phyloP scores from a whole-genome alignment of 2,113 vertebrate genomes.

The Chroicocephalus ridibundus region DNA sequence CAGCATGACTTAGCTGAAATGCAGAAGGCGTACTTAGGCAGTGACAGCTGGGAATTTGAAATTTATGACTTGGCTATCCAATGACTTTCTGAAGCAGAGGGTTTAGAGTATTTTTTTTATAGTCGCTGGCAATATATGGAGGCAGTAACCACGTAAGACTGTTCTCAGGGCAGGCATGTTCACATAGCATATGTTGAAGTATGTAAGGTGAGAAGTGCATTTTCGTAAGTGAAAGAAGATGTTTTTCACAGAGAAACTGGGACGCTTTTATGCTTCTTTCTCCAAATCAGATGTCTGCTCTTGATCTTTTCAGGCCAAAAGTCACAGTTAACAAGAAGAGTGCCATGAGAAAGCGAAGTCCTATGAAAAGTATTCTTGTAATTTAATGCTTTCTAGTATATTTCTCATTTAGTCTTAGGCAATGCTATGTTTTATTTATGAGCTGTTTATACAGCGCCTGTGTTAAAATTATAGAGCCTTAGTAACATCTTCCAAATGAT shows the following conservation, averaged over 20 bases:
- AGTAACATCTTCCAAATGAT: neutral
- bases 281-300: neutral
- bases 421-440: neutral
- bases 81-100: neutral
- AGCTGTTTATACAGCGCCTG: neutral
- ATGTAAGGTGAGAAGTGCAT: neutral
- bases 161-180: neutral
- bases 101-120: neutral
- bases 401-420: neutral
- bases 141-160: neutral
- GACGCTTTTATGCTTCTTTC: neutral
- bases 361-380: neutral
- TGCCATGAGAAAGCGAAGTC: neutral
- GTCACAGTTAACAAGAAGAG: neutral
- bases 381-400: neutral
- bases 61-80: conserved; percentile 3
- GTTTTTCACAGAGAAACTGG: neutral
- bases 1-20: conserved; percentile 49
- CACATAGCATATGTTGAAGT: neutral
- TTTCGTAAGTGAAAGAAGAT: neutral
- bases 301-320: neutral
- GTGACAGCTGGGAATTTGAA: conserved; percentile 46
- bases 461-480: neutral
- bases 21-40: neutral
- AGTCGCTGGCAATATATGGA: neutral